Conservation (phyloP, 2,113 vertebrate genomes). For the Misgurnus anguillicaudatus region DNA sequence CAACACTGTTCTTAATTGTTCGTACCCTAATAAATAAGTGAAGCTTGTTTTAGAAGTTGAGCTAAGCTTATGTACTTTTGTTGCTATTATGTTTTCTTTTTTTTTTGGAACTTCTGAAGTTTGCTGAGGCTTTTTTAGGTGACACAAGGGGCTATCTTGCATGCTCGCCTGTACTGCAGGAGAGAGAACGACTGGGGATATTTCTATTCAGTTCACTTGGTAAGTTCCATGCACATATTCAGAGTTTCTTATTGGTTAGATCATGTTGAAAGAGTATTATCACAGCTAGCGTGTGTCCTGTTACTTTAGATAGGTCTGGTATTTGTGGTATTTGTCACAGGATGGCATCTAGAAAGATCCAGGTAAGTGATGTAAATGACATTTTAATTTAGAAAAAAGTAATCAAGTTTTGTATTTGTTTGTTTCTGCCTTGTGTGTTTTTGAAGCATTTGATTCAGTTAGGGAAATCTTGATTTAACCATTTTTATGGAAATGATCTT, state of each 20-base stretch:
- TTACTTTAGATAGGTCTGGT: constrained; percentile 2
- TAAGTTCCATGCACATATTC: neutral
- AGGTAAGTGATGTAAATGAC: neutral
- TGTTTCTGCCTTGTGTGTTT: no score
- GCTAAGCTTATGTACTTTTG: no score
- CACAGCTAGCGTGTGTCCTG: neutral
- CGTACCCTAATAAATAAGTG: no score
- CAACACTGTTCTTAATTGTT: no score
- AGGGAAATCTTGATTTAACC: neutral
- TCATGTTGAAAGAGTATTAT: neutral
- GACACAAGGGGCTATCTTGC: neutral
- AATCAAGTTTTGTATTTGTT: no score
- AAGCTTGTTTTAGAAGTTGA: no score
- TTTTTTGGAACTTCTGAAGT: constrained; percentile 2
- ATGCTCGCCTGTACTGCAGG: neutral
- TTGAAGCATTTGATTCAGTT: no score
- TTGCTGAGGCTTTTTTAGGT: constrained; percentile 5
- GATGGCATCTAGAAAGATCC: neutral
- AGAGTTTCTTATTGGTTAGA: neutral
- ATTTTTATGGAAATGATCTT: neutral
- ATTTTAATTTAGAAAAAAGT: no score
- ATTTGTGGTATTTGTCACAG: constrained; percentile 27
- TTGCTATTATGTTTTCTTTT: neutral
- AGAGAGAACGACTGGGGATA: neutral
- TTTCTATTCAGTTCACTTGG: constrained; percentile 16